Evolutionary conservation across 2,888 invertebrate genomes (phyloP).

Genomic region (Meta bourneti): DNA sequence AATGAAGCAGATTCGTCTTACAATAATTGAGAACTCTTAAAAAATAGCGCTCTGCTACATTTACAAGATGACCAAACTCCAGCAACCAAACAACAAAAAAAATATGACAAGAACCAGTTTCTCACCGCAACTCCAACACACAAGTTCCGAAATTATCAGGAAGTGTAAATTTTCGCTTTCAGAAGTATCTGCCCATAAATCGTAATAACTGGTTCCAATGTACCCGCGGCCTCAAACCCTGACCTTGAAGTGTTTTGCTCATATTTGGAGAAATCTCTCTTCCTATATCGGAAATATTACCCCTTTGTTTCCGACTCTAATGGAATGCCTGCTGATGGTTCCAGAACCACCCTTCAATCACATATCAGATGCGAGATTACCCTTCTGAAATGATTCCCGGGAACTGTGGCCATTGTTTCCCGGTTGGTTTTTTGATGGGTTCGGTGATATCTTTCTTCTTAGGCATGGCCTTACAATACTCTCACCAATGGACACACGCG

Average conservation of each 20-base stretch:
- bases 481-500: too few species aligned
- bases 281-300: neutral
- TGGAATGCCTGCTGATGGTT: neutral
- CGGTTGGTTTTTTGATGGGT: neutral
- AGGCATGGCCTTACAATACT: neutral
- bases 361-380: neutral
- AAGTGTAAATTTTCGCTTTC: constrained; percentile 52
- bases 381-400: neutral
- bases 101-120: neutral
- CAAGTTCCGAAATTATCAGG: constrained; percentile 30
- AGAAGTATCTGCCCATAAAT: constrained; percentile 32
- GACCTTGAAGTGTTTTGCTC: constrained; percentile 30
- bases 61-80: neutral
- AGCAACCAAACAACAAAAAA: neutral
- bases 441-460: neutral
- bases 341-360: neutral
- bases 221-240: constrained; percentile 11
- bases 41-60: neutral
- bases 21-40: neutral
- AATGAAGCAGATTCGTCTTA: neutral
- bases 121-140: neutral
- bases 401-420: neutral
- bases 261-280: neutral
- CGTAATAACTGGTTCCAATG: constrained; percentile 46
- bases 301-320: constrained; percentile 17